Conservation (phyloP, 1,140 invertebrate genomes). For the Drosophila pectinifera region DNA sequence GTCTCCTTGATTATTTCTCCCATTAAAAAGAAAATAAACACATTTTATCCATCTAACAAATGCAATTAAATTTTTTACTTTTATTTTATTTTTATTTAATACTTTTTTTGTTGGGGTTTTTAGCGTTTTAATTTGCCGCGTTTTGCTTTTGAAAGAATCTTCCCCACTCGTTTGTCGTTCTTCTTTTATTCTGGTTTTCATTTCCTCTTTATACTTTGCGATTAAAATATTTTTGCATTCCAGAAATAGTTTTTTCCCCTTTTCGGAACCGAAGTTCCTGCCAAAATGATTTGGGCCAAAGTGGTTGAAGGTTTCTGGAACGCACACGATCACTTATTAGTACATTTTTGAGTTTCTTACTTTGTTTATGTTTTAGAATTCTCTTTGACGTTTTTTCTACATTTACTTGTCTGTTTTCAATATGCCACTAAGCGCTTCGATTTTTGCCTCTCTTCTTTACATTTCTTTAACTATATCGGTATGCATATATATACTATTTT, state of each 20-base stretch:
- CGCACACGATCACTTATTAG: conserved; percentile 36
- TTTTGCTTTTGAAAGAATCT: conserved; percentile 46
- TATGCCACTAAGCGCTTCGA: conserved; percentile 52
- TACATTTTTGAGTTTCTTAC: conserved; percentile 24
- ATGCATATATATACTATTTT: conserved; percentile 48
- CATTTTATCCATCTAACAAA: conserved; percentile 23
- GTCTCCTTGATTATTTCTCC: not conserved
- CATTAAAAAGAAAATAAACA: conserved; percentile 18
- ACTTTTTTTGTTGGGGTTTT: conserved; percentile 55
- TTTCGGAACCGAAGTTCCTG: conserved; percentile 18
- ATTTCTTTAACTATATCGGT: conserved; percentile 66
- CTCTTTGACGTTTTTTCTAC: conserved; percentile 19
- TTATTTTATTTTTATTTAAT: conserved; percentile 78
- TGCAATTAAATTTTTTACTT: conserved; percentile 68
- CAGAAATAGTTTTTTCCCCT: conserved; percentile 26
- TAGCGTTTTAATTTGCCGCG: conserved; percentile 42
- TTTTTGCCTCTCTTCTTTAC: conserved; percentile 55
- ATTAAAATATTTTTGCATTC: conserved; percentile 62
- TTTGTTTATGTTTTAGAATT: conserved; percentile 43
- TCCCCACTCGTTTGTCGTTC: conserved; percentile 5
- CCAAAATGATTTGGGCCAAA: conserved; percentile 16
- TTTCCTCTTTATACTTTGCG: conserved; percentile 29
- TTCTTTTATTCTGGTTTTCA: conserved; percentile 9
- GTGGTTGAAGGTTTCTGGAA: conserved; percentile 40
- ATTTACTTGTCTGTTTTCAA: conserved; percentile 36